Evolutionary conservation across 2,113 vertebrate species (phyloP), one percentile per base, ranked within the genome.

Genomic region (Varanus salvator): DNA sequence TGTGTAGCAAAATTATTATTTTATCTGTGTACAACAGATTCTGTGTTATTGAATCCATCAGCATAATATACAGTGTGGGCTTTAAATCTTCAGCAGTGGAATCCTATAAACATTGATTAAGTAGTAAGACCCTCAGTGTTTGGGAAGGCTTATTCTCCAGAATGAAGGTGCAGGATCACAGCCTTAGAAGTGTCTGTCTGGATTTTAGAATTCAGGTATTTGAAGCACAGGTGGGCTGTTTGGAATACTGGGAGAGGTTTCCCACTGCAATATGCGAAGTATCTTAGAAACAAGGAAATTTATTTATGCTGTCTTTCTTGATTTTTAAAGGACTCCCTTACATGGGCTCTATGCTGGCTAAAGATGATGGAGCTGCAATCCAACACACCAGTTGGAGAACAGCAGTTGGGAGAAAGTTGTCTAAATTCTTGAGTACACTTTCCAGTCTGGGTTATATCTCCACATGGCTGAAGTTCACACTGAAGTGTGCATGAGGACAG

Each of bases 1-100:
- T 80, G 85, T 76, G 88, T 87, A 74, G 89, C 52, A 25, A 64
- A 52, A 60, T 54, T 71, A n/a, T 84, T 87, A 72, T 83, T 84
- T 57, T 50, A 50, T 44, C 52, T 50, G 38, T 60, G 3, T 64
- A 78, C n/a, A 76, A 21, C 44, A 34, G 34, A 66, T 19, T 34
- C 52, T 29, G 14, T 27, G 8, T 38, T 69, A 86, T 57, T 68
- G 86, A 0, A 0, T 0, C 15, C 29, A 31, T 77, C 85, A 44
- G 38, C 60, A 44, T 27, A 34, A 86, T 57, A 86, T 75, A 72
- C 68, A 21, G 4, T 9, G 64, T 34, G 9, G 38, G 21, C 50
- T 80, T 68, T 38, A 78, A 50, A 27, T 84, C 66, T 29, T 31
- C 12, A 31, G 9, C 44, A 50, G 31, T 15, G 27, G 38, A 52